Percentiles rank a stretch among this genome's conserved stretches.
Evolutionary conservation across 2,113 vertebrate genomes (phyloP).

Genomic region (Oceanites oceanicus): DNA sequence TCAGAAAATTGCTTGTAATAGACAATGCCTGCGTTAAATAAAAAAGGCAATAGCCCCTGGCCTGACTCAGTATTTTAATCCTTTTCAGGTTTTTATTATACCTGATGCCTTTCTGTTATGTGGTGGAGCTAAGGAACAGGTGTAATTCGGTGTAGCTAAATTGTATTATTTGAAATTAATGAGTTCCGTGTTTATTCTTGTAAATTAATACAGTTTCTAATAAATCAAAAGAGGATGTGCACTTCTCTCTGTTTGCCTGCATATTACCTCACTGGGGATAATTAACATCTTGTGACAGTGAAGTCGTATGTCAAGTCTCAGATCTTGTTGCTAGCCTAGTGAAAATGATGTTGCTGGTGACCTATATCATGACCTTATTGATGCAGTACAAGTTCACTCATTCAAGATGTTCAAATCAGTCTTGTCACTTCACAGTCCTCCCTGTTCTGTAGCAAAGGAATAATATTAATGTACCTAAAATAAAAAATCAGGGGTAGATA

Average conservation of each 20-base stretch:
- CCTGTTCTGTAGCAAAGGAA: background rate
- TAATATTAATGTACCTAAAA: background rate
- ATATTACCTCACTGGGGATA: constrained; percentile 47
- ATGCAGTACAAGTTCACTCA: constrained; percentile 4
- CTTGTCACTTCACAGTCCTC: background rate
- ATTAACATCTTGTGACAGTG: constrained; percentile 48
- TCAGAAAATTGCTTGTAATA: constrained; percentile 61
- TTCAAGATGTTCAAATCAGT: constrained; percentile 6
- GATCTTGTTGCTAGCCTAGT: constrained; percentile 8
- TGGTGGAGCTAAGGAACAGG: background rate
- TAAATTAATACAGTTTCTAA: constrained; percentile 53
- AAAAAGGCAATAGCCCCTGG: constrained; percentile 29
- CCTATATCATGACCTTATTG: constrained; percentile 41
- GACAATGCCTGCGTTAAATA: constrained; percentile 42
- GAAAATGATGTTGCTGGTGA: constrained; percentile 51
- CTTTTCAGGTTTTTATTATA: constrained; percentile 38
- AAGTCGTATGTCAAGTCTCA: constrained; percentile 51
- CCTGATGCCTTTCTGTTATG: constrained; percentile 7
- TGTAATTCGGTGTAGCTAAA: constrained; percentile 21
- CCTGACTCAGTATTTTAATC: constrained; percentile 34
- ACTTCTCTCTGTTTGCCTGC: constrained; percentile 2
- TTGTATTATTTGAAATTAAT: constrained; percentile 48
- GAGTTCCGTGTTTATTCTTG: constrained; percentile 59
- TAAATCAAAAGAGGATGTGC: constrained; percentile 28
- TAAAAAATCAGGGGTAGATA: background rate